These are phyloP conservation scores for Zhuqinia jingwanae DNA, from an alignment of 2,888 invertebrate genomes.

Conservation along the genomic window DNA sequence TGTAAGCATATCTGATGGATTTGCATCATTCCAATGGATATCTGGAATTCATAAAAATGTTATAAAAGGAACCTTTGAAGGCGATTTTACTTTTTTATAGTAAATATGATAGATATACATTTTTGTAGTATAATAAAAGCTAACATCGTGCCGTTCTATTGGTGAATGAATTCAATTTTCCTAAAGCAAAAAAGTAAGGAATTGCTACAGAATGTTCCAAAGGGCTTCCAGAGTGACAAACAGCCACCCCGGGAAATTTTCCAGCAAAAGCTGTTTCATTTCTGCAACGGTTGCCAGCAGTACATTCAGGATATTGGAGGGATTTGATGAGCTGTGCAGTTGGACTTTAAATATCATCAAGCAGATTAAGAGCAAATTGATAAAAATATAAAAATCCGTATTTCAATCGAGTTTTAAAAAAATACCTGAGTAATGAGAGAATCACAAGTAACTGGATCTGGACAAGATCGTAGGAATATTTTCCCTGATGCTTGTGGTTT, in stretches of 20 bases:
- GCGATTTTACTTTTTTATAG: no score
- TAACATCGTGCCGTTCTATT: slow-evolving; percentile 55
- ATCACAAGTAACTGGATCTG: slow-evolving; percentile 59
- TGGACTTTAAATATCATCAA: slow-evolving; percentile 46
- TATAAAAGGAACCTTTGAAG: no score
- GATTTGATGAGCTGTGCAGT: slow-evolving; percentile 19
- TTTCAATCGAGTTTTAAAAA: no score
- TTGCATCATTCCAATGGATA: slow-evolving; percentile 63
- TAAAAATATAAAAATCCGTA: no score
- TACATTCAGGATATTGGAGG: slow-evolving; percentile 56
- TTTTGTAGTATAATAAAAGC: slow-evolving; percentile 15
- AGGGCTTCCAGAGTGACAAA: slow-evolving; percentile 63
- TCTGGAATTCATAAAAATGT: slow-evolving; percentile 50
- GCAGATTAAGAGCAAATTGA: background rate
- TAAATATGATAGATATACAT: no score
- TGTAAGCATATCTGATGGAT: slow-evolving; percentile 64
- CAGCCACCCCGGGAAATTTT: slow-evolving; percentile 67
- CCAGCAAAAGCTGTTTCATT: slow-evolving; percentile 52
- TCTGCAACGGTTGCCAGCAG: slow-evolving; percentile 49
- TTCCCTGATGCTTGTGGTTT: slow-evolving; percentile 47
- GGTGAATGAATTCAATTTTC: background rate
- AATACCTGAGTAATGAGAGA: slow-evolving; percentile 42
- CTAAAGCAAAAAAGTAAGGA: slow-evolving; percentile 47
- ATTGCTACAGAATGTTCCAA: slow-evolving; percentile 44
- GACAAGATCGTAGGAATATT: slow-evolving; percentile 60